Base-by-base conservation (phyloP, 2,888 invertebrate genomes). In the Tineola bisselliella region DNA sequence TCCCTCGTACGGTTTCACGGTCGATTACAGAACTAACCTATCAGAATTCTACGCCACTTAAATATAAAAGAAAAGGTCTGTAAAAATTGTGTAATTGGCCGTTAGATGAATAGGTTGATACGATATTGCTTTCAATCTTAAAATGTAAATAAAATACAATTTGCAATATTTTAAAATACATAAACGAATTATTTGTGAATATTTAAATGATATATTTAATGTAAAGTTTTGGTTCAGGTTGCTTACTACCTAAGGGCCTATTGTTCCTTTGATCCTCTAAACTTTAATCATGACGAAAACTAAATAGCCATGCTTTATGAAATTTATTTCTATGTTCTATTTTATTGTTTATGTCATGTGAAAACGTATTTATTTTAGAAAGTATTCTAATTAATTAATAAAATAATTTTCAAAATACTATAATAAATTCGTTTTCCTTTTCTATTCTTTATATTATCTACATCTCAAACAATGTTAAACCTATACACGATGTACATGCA, bases 1-100 rank as follows among this genome's bases (percentile, higher is more conserved):
- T 65, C 64, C 67, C 65, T 67, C 25, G 25, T 64, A 63, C 61
- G 66, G 67, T 64, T 69, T 62, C 52, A 61, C 66, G 60, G 58
- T 58, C 33, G 58, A 58, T 13, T 58, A 4, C n/a, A 15, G 15
- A 15, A 33, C 58, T 31, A 54, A 54, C 6, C 19, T 25, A 54
- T 18, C 5, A 18, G n/a, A 8, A 1, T 25, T 54, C 25, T 25
- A 54, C 25, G 54, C 25, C 19, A 25, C n/a, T 17, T 17, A 52
- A 15, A 17, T 10, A 17, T 17, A 54, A 54, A 54, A 54, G 54
- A 54, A 25, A 54, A n/a, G 11, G 25, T 17, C 48, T 54, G 2
- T 54, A 25, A 54, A 18, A 54, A 19, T 54, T 25, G 54, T 17
- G 54, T 54, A 54, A 54, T 54, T 54, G 54, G 19, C 25, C 54